phyloP scores from a whole-genome alignment of 2,113 vertebrate genomes.

The Eulacestoma nigropectus region DNA sequence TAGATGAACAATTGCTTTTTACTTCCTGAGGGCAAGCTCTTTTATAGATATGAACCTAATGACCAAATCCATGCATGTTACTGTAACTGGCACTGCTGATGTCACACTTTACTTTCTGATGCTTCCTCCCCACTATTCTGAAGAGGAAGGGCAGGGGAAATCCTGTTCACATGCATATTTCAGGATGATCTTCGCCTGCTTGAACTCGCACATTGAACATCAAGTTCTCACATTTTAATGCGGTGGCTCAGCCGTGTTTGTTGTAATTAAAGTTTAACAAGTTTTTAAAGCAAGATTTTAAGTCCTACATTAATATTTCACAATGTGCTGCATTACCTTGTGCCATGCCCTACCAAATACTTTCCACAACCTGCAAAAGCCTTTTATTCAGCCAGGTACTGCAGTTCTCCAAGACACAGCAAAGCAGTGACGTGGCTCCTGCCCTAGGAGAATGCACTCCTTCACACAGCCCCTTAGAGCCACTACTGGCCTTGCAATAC shows the following conservation, averaged over 20 bases:
- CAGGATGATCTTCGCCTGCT: neutral
- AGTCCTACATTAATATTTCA: conserved; percentile 18
- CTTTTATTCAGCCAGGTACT: neutral
- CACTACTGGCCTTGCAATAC: neutral
- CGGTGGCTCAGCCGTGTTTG: neutral
- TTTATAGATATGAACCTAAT: neutral
- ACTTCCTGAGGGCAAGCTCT: neutral
- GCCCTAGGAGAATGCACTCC: neutral
- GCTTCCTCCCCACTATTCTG: neutral
- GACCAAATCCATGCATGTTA: neutral
- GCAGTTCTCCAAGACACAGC: neutral
- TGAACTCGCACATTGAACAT: neutral
- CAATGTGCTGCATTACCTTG: neutral
- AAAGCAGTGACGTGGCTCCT: neutral
- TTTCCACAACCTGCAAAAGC: neutral
- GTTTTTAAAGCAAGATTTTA: conserved; percentile 27
- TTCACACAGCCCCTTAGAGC: neutral
- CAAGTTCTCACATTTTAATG: neutral
- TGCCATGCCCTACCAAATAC: neutral
- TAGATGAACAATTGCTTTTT: neutral
- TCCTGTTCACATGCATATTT: conserved; percentile 3
- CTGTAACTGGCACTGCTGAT: neutral
- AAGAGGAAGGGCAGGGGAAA: neutral
- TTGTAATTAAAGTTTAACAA: conserved; percentile 44
- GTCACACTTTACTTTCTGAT: neutral